Percentiles rank a stretch among this genome's conserved stretches.
Evolutionary conservation across 2,888 invertebrate genomes (phyloP).

Genomic region (Cosmia pyralina): DNA sequence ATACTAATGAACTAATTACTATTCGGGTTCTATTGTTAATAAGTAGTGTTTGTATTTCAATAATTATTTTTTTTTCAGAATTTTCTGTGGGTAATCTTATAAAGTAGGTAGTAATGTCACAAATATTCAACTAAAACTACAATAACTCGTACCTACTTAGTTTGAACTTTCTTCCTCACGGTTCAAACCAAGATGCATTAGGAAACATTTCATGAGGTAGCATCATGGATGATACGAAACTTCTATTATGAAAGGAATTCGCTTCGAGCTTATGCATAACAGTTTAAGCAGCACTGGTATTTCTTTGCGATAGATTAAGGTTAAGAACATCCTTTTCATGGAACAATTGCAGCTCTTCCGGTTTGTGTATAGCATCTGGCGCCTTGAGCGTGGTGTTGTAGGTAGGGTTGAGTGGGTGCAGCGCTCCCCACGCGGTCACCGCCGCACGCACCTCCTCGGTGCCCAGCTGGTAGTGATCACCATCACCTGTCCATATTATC

Average conservation of each 20-base stretch:
- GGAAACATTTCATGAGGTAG: too few species aligned
- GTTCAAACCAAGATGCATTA: too few species aligned
- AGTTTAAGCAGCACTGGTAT: constrained; percentile 1
- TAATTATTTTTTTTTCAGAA: constrained; percentile 14
- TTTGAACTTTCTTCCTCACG: too few species aligned
- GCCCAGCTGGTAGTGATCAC: too few species aligned
- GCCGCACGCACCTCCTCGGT: too few species aligned
- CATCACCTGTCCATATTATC: too few species aligned
- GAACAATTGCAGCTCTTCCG: too few species aligned
- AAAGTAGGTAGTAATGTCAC: constrained; percentile 26
- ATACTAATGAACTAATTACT: neutral
- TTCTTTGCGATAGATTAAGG: constrained; percentile 32
- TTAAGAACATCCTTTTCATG: too few species aligned
- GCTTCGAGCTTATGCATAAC: neutral
- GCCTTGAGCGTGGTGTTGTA: too few species aligned
- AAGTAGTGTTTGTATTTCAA: neutral
- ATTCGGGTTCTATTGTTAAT: constrained; percentile 5
- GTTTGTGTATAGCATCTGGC: too few species aligned
- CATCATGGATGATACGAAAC: neutral
- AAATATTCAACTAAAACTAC: neutral
- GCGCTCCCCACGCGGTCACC: too few species aligned
- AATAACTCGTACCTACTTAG: neutral
- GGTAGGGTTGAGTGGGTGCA: too few species aligned
- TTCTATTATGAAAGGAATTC: neutral
- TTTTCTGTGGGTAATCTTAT: neutral